Evolutionary conservation across 2,113 vertebrate genomes (phyloP).

Genomic region (Halichoeres trimaculatus): DNA sequence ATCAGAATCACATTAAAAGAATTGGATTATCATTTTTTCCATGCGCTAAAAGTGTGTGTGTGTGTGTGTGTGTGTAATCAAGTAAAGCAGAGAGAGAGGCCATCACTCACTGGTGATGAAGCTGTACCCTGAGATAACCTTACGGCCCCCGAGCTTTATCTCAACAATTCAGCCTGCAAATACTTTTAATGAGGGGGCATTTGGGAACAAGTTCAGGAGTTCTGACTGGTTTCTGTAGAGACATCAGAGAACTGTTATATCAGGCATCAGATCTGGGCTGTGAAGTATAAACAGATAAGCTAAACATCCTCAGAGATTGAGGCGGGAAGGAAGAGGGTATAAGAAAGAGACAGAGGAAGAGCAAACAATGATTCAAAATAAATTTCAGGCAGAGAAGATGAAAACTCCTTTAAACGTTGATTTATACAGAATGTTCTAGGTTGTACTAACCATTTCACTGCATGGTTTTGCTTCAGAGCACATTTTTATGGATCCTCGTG

Average conservation of each 20-base stretch:
- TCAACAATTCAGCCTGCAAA: not conserved
- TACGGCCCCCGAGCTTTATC: not conserved
- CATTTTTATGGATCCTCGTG: not conserved
- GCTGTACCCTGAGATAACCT: not conserved
- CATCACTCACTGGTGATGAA: not conserved
- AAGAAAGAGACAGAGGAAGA: slow-evolving; percentile 1
- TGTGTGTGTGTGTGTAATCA: not conserved
- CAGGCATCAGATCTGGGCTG: not conserved
- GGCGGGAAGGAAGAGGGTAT: slow-evolving; percentile 44
- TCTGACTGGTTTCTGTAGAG: slow-evolving; percentile 12
- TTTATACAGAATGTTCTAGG: not conserved
- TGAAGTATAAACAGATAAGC: slow-evolving; percentile 10
- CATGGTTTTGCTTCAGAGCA: not conserved
- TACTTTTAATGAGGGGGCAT: not conserved
- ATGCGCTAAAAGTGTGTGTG: not conserved
- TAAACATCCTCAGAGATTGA: slow-evolving; percentile 33
- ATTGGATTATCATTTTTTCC: not conserved
- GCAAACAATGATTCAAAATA: not conserved
- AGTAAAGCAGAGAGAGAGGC: not conserved
- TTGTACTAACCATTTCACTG: not conserved
- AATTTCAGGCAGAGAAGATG: not conserved
- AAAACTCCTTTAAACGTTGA: too few relatives aligned
- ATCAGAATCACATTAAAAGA: slow-evolving; percentile 9
- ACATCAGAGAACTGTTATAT: slow-evolving; percentile 1
- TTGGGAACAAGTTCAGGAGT: not conserved